phyloP scores from a whole-genome alignment of 2,113 vertebrate genomes.

The Cynoglossus semilaevis region DNA sequence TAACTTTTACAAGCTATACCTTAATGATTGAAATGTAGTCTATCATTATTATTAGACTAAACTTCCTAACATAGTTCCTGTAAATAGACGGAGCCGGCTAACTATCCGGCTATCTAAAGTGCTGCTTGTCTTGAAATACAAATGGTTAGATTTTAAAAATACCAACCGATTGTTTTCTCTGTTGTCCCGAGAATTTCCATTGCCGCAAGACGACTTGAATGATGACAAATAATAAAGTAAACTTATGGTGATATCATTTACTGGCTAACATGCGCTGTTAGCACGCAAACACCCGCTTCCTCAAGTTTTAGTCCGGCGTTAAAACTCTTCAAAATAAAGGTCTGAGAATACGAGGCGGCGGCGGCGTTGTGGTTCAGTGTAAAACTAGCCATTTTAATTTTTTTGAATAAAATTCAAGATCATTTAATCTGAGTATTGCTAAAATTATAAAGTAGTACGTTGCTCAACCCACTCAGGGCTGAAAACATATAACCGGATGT shows the following conservation, averaged over 20 bases:
- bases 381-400: too few relatives aligned
- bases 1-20: not conserved
- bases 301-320: constrained; percentile 21
- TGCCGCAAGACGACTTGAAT: not conserved
- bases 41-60: too few relatives aligned
- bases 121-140: not conserved
- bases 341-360: not conserved
- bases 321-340: constrained; percentile 56
- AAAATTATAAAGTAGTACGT: too few relatives aligned
- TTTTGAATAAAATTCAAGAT: too few relatives aligned
- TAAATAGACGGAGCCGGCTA: constrained; percentile 48
- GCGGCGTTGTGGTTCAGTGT: not conserved
- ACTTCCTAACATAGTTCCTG: not conserved
- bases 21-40: not conserved
- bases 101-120: constrained; percentile 14
- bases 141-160: not conserved
- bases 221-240: not conserved
- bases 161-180: constrained; percentile 47
- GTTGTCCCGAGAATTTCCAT: constrained; percentile 30
- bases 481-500: constrained; percentile 10
- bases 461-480: too few relatives aligned
- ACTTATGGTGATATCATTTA: constrained; percentile 12
- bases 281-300: constrained; percentile 55
- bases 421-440: too few relatives aligned
- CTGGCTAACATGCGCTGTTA: constrained; percentile 57